A percentile compares a stretch with the other conserved stretches of the same genome.
Conservation (phyloP, 2,888 invertebrate species). For the Sisyra terminalis region DNA sequence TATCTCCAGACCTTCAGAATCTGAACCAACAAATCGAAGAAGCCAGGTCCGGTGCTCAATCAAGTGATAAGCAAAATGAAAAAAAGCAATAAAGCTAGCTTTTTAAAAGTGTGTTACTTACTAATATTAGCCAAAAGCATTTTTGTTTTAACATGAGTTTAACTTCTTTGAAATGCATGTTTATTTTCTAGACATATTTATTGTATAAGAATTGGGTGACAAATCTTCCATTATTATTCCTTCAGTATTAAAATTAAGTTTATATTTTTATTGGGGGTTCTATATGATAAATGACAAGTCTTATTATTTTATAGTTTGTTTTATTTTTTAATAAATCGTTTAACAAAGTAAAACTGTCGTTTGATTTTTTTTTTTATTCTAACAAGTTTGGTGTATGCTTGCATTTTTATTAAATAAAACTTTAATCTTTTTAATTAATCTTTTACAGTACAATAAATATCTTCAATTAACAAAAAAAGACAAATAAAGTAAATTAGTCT, state of each 20-base stretch:
- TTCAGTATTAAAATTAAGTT: no score
- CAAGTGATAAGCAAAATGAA: not conserved
- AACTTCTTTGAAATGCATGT: no score
- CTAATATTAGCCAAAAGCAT: not conserved
- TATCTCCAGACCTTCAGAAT: conserved; percentile 52
- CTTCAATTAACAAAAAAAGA: no score
- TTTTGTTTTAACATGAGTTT: conserved; percentile 5
- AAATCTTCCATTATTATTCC: no score
- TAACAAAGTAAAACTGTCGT: not conserved
- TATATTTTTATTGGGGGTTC: no score
- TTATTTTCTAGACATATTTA: no score
- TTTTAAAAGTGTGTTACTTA: not conserved
- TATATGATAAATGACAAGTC: no score
- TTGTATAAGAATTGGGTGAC: no score
- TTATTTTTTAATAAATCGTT: no score
- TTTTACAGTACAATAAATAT: no score
- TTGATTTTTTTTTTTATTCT: conserved; percentile 1
- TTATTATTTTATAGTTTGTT: no score
- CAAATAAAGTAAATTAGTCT: no score
- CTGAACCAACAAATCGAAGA: conserved; percentile 60
- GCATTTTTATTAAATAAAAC: not conserved
- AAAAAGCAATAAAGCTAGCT: not conserved
- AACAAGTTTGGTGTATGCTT: not conserved
- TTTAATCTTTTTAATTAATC: not conserved
- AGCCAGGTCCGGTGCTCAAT: conserved; percentile 37